These are phyloP conservation scores for Piprites chloris DNA, from an alignment of 2,113 vertebrate species.

Conservation along the genomic window DNA sequence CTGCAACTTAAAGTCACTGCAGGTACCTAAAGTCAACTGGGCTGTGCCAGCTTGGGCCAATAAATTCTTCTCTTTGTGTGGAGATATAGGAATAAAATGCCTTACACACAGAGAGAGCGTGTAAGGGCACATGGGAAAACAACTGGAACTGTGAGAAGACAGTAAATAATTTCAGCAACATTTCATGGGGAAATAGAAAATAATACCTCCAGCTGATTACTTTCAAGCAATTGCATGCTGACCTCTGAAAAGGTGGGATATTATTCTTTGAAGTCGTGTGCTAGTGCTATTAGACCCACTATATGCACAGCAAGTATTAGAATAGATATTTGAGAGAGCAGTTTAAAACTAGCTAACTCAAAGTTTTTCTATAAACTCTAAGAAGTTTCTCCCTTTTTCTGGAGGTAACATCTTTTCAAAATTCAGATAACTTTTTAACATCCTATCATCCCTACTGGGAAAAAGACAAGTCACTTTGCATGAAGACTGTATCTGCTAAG, in stretches of 20 bases:
- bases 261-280: neutral
- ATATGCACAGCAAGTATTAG: neutral
- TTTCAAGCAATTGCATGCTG: neutral
- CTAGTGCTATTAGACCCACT: neutral
- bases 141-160: neutral
- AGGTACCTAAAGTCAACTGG: neutral
- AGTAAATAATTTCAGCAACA: neutral
- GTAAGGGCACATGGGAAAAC: neutral
- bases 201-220: neutral
- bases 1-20: neutral
- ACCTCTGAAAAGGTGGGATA: neutral
- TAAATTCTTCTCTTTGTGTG: neutral
- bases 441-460: neutral
- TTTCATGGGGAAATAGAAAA: neutral
- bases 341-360: neutral
- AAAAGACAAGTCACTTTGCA: neutral
- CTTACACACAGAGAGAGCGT: neutral
- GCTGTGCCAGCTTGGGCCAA: neutral
- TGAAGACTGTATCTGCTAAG: neutral
- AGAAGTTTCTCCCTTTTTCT: neutral
- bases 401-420: neutral
- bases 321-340: neutral
- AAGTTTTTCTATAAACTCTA: neutral
- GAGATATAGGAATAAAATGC: neutral
- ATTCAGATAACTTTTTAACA: neutral